Evolutionary conservation across 2,797 vertebrate species (phyloP).

Genomic region (Argyrosomus regius): DNA sequence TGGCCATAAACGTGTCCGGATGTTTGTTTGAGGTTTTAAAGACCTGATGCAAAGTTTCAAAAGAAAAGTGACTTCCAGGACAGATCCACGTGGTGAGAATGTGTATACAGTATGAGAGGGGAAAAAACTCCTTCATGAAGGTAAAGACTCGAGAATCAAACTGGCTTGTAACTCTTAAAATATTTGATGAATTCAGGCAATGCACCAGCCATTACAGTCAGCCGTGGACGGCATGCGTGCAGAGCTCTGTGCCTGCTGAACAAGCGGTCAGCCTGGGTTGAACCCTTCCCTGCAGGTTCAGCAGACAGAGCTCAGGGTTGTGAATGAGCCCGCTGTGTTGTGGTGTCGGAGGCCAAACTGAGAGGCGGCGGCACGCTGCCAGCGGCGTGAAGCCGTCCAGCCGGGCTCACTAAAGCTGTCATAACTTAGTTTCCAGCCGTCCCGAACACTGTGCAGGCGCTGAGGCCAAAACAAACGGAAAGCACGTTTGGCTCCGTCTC

Average conservation of each 20-base stretch:
- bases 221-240: background rate
- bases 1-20: too few relatives aligned
- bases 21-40: too few relatives aligned
- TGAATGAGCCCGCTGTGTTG: constrained; percentile 59
- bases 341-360: constrained; percentile 38
- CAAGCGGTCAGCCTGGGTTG: background rate
- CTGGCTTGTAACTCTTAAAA: background rate
- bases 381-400: constrained; percentile 24
- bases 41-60: too few relatives aligned
- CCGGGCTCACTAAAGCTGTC: constrained; percentile 59
- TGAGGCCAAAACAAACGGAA: constrained; percentile 52
- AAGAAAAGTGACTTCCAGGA: too few relatives aligned
- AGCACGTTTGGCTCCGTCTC: constrained; percentile 26
- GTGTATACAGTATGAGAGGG: too few relatives aligned
- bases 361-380: constrained; percentile 31
- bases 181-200: background rate
- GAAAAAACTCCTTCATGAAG: background rate
- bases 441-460: constrained; percentile 52
- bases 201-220: background rate
- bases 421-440: constrained; percentile 43
- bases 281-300: constrained; percentile 12
- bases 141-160: background rate
- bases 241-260: background rate
- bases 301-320: constrained; percentile 20
- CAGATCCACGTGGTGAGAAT: too few relatives aligned